phyloP scores from a whole-genome alignment of 2,113 vertebrate genomes.

The Pseudopipra pipra region DNA sequence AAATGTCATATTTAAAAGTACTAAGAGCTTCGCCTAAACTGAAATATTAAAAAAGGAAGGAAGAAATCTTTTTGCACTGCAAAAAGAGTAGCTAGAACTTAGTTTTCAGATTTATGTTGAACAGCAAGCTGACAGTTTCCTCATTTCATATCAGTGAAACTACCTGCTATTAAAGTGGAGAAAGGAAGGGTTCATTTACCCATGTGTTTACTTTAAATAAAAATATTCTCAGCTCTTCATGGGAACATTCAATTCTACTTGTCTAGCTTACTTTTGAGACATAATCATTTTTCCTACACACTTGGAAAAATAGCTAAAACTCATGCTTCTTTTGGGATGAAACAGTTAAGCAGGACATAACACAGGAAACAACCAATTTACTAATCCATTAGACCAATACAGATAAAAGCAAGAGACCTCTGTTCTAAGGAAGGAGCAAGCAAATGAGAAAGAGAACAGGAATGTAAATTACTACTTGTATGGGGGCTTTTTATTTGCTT shows the following conservation, averaged over 20 bases:
- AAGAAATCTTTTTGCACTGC: background rate
- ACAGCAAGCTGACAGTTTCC: background rate
- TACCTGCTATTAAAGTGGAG: background rate
- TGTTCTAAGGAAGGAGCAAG: background rate
- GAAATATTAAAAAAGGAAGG: background rate
- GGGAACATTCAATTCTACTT: background rate
- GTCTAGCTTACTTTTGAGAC: background rate
- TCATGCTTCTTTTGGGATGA: background rate
- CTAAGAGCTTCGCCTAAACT: background rate
- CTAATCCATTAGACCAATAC: background rate
- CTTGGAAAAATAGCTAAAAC: background rate
- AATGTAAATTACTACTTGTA: background rate
- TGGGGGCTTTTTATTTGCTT: background rate
- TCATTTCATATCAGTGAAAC: background rate
- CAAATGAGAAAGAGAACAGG: background rate
- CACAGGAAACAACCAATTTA: background rate
- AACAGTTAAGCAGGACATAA: background rate
- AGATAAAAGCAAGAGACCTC: background rate
- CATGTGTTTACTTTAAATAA: background rate
- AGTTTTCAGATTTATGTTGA: background rate
- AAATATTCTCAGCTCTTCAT: background rate
- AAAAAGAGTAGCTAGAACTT: background rate
- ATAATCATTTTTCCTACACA: background rate
- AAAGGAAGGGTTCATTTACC: background rate
- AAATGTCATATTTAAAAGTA: background rate